phyloP scores from a whole-genome alignment of 2,888 invertebrate genomes.

The Oscheius myriophilus region DNA sequence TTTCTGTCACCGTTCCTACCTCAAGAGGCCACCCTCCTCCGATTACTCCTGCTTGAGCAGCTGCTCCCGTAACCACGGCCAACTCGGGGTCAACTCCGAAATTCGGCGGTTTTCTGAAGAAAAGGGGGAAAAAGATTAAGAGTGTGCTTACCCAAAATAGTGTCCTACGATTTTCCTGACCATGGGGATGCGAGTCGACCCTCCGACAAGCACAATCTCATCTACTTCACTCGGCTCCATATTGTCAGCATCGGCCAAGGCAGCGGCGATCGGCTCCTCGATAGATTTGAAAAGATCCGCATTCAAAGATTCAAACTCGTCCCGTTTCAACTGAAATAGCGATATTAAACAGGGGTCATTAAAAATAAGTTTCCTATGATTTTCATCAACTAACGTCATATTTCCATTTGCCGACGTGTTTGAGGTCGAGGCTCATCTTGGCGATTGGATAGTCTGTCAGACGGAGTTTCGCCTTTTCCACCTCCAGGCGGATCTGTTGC shows the following conservation, averaged over 20 bases:
- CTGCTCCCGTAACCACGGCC: conserved; percentile 74
- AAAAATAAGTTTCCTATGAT: background rate
- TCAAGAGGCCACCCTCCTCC: conserved; percentile 75
- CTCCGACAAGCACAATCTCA: conserved; percentile 75
- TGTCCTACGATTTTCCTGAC: conserved; percentile 72
- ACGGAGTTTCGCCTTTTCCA: conserved; percentile 72
- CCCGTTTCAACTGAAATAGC: conserved; percentile 70
- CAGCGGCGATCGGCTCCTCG: conserved; percentile 72
- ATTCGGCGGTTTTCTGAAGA: conserved; percentile 69
- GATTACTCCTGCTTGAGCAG: conserved; percentile 75
- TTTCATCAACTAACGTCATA: conserved; percentile 46
- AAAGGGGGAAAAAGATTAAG: conserved; percentile 2
- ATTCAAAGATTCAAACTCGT: conserved; percentile 73
- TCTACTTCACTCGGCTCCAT: conserved; percentile 70
- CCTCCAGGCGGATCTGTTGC: conserved; percentile 72
- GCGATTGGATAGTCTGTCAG: conserved; percentile 48
- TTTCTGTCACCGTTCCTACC: conserved; percentile 58
- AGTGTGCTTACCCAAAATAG: conserved; percentile 69
- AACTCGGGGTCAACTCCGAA: conserved; percentile 73
- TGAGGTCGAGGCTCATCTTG: conserved; percentile 68
- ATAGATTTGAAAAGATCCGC: conserved; percentile 73
- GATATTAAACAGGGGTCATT: background rate
- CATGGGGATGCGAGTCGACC: conserved; percentile 74
- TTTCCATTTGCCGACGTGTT: conserved; percentile 66
- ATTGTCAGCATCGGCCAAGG: conserved; percentile 69